These are phyloP conservation scores for Saimiri boliviensis DNA, from an alignment of 2,113 vertebrate species.

Conservation along the genomic window DNA sequence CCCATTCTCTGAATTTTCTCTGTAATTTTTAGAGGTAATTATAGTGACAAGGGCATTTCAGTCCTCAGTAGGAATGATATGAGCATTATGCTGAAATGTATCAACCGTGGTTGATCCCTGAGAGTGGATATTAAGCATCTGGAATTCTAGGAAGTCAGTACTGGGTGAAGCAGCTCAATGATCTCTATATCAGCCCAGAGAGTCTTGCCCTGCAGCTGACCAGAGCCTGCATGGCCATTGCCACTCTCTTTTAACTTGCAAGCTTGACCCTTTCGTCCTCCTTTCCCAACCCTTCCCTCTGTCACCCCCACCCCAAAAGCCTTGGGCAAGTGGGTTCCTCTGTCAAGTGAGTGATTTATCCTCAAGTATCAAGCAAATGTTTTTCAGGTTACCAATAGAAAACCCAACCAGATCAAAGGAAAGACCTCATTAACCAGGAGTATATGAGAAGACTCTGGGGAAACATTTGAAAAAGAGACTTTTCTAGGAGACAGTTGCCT, in stretches of 20 bases:
- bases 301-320: neutral
- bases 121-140: neutral
- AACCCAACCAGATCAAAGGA: neutral
- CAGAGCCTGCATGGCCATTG: neutral
- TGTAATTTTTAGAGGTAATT: neutral
- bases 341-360: neutral
- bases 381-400: neutral
- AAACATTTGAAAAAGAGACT: neutral
- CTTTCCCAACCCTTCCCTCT: no score
- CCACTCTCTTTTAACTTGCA: neutral
- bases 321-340: neutral
- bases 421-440: neutral
- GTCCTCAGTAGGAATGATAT: neutral
- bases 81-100: neutral
- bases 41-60: neutral
- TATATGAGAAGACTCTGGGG: neutral
- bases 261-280: neutral
- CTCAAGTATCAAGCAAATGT: neutral
- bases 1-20: neutral
- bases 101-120: neutral
- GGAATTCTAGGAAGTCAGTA: constrained; percentile 15
- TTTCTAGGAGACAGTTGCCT: neutral
- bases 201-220: neutral
- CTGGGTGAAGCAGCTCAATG: neutral
- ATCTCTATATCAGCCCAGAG: neutral